These are phyloP conservation scores for Hippolais icterina DNA, from an alignment of 2,113 vertebrate genomes.

Conservation along the genomic window DNA sequence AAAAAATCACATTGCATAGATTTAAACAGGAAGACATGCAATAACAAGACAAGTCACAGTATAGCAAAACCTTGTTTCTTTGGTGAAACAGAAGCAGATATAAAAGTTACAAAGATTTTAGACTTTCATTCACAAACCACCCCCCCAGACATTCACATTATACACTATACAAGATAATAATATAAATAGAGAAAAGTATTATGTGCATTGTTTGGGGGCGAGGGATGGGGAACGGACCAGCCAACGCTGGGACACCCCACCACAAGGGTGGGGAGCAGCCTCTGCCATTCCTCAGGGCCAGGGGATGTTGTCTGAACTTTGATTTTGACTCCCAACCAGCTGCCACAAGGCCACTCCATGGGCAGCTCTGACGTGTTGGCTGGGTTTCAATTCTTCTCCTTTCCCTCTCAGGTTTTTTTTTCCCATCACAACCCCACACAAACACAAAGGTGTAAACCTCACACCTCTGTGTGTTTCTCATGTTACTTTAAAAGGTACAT, in stretches of 20 bases:
- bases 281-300: background rate
- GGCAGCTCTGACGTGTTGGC: slow-evolving; percentile 1
- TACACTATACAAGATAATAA: slow-evolving; percentile 88
- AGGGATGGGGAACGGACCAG: slow-evolving; percentile 66
- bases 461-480: background rate
- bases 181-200: slow-evolving; percentile 93
- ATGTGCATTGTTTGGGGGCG: slow-evolving; percentile 83
- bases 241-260: background rate
- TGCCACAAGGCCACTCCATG: slow-evolving; percentile 26
- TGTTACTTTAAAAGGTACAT: background rate
- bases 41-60: slow-evolving; percentile 80
- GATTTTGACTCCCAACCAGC: background rate
- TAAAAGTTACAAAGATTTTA: slow-evolving; percentile 85
- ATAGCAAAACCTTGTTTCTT: slow-evolving; percentile 90
- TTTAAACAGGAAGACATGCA: slow-evolving; percentile 71
- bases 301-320: background rate
- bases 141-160: slow-evolving; percentile 89
- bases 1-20: slow-evolving; percentile 71
- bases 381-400: background rate
- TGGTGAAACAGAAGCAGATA: slow-evolving; percentile 89
- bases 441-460: background rate
- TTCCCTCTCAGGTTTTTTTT: background rate
- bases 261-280: background rate
- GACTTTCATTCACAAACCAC: slow-evolving; percentile 76
- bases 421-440: background rate